A percentile compares a stretch with the other conserved stretches of the same genome.
These are phyloP conservation scores for Nesoenas mayeri DNA, from an alignment of 2,113 vertebrate genomes.

Conservation along the genomic window DNA sequence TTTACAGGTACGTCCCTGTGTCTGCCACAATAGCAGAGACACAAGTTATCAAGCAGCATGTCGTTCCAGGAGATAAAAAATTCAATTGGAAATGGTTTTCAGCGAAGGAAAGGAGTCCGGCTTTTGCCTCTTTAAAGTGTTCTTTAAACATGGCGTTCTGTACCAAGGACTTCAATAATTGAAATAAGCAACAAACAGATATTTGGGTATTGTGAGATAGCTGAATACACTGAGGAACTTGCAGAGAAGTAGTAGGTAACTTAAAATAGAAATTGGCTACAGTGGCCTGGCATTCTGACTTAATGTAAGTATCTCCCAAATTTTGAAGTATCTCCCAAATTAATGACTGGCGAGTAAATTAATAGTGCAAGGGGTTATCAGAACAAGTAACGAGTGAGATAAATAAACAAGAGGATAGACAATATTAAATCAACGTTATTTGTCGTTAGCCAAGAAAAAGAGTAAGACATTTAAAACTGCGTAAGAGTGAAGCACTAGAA, in stretches of 20 bases:
- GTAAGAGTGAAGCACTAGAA: background rate
- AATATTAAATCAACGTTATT: background rate
- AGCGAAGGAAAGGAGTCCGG: background rate
- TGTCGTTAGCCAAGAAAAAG: background rate
- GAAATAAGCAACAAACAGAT: background rate
- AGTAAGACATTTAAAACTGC: background rate
- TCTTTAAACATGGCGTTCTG: background rate
- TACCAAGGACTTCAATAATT: background rate
- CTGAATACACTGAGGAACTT: background rate
- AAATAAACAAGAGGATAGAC: background rate
- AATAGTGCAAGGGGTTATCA: background rate
- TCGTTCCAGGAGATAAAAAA: background rate
- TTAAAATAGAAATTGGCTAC: background rate
- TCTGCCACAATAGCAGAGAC: background rate
- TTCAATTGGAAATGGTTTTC: background rate
- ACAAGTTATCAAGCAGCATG: background rate
- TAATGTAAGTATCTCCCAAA: background rate
- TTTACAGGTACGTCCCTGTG: slow-evolving; percentile 82
- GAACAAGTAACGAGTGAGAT: background rate
- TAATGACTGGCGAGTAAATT: background rate
- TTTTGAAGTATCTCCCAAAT: background rate
- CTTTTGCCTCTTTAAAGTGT: background rate
- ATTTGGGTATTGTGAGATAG: background rate
- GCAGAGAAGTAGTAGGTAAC: background rate
- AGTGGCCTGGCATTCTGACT: background rate